phyloP scores from a whole-genome alignment of 2,113 vertebrate genomes.

The Phyllostomus discolor region DNA sequence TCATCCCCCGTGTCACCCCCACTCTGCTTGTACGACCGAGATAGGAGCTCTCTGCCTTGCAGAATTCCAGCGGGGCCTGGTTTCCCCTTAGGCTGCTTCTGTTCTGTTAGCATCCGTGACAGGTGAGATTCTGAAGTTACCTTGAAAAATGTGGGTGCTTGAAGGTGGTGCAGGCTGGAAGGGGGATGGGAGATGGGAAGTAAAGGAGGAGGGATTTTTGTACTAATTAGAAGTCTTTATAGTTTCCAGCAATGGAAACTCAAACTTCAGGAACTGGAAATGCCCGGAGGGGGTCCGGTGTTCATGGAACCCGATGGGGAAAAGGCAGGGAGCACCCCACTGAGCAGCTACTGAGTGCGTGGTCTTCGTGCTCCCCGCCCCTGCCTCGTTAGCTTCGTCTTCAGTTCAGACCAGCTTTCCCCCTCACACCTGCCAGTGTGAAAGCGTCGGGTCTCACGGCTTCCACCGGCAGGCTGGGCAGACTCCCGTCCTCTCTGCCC shows the following conservation, averaged over 20 bases:
- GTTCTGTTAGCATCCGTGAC: neutral
- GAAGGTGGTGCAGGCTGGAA: neutral
- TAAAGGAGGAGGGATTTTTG: neutral
- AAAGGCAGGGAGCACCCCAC: neutral
- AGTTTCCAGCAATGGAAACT: neutral
- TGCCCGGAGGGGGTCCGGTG: neutral
- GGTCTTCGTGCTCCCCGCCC: neutral
- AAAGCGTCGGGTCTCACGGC: neutral
- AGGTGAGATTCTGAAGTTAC: neutral
- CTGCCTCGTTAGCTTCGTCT: neutral
- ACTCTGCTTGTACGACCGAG: neutral
- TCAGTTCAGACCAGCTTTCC: neutral
- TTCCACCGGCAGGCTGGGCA: neutral
- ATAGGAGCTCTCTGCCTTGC: neutral
- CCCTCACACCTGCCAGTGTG: neutral
- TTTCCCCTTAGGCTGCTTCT: neutral
- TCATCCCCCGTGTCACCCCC: neutral
- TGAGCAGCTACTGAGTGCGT: rapidly evolving
- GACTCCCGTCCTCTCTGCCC: neutral
- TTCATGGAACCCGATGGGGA: rapidly evolving
- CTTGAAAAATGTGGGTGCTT: neutral
- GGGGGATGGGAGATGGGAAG: neutral
- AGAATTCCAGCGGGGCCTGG: neutral
- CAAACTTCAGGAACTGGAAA: neutral
- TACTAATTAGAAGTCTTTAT: neutral